These are phyloP conservation scores for Polyommatus iphigenia DNA, from an alignment of 2,888 invertebrate genomes.

Conservation along the genomic window DNA sequence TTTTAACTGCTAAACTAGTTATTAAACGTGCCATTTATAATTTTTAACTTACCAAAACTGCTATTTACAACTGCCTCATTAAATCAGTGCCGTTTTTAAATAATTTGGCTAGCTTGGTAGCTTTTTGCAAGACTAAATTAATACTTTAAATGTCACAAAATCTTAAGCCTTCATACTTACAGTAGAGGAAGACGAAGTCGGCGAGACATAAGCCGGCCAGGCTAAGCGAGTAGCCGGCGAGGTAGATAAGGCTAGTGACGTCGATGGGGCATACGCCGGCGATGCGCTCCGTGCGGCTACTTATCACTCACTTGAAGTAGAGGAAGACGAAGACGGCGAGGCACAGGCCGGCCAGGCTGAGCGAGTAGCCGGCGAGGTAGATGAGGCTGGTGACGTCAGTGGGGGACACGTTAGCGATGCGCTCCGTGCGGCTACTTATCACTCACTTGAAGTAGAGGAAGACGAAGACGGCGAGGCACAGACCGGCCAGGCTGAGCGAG, in stretches of 20 bases:
- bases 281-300: background rate
- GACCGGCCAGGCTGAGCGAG: constrained; percentile 89
- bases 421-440: background rate
- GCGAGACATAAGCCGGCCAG: constrained; percentile 67
- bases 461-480: constrained; percentile 90
- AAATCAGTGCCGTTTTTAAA: no score
- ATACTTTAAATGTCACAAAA: no score
- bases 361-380: constrained; percentile 91
- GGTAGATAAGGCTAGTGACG: constrained; percentile 89
- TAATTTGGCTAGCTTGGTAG: no score
- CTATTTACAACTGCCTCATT: no score
- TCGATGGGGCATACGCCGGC: constrained; percentile 76
- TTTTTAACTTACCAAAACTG: no score
- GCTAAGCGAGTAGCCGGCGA: constrained; percentile 91
- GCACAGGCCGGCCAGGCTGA: constrained; percentile 89
- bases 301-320: constrained; percentile 91
- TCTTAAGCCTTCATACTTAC: constrained; percentile 77
- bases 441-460: constrained; percentile 95
- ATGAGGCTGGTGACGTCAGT: constrained; percentile 87
- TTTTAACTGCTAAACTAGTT: no score
- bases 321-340: constrained; percentile 92
- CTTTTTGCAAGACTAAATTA: no score
- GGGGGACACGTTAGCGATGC: constrained; percentile 49
- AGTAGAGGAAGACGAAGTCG: constrained; percentile 92
- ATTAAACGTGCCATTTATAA: no score